Conservation (phyloP, 1,140 invertebrate genomes). For the Drosophila littoralis region DNA sequence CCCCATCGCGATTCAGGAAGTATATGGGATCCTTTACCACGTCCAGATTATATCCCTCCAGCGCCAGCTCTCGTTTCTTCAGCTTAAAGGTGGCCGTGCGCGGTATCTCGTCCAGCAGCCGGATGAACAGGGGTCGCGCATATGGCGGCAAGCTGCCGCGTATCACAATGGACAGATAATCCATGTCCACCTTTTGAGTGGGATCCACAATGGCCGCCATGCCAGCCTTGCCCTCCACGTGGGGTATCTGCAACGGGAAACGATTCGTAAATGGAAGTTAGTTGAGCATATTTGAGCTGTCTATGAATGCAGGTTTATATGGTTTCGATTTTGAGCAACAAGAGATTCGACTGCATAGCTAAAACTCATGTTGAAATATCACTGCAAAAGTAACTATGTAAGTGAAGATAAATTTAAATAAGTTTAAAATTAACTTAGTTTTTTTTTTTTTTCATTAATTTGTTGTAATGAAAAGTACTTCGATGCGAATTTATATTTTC, state of each 20-base stretch:
- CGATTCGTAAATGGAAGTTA: slow-evolving; percentile 7
- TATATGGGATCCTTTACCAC: slow-evolving; percentile 89
- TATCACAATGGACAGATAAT: slow-evolving; percentile 87
- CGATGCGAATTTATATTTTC: too few relatives aligned
- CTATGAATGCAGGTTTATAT: too few relatives aligned
- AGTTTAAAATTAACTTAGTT: too few relatives aligned
- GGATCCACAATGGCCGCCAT: slow-evolving; percentile 97
- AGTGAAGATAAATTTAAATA: too few relatives aligned
- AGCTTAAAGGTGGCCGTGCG: slow-evolving; percentile 97
- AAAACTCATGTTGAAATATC: too few relatives aligned
- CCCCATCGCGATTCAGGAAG: slow-evolving; percentile 88
- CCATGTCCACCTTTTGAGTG: slow-evolving; percentile 88
- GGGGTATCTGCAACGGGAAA: slow-evolving; percentile 87
- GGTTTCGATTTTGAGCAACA: too few relatives aligned
- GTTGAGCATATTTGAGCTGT: background rate
- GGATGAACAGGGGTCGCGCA: slow-evolving; percentile 95
- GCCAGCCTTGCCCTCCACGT: slow-evolving; percentile 95
- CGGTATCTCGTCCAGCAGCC: slow-evolving; percentile 91
- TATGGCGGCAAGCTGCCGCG: slow-evolving; percentile 91
- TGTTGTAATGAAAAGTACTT: too few relatives aligned
- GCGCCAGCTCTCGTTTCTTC: slow-evolving; percentile 92
- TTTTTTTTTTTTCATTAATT: too few relatives aligned
- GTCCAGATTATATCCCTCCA: slow-evolving; percentile 90
- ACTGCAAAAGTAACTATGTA: too few relatives aligned
- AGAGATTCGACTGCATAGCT: too few relatives aligned